These are phyloP conservation scores for Helarctos malayanus DNA, from an alignment of 2,797 vertebrate species.

Conservation along the genomic window DNA sequence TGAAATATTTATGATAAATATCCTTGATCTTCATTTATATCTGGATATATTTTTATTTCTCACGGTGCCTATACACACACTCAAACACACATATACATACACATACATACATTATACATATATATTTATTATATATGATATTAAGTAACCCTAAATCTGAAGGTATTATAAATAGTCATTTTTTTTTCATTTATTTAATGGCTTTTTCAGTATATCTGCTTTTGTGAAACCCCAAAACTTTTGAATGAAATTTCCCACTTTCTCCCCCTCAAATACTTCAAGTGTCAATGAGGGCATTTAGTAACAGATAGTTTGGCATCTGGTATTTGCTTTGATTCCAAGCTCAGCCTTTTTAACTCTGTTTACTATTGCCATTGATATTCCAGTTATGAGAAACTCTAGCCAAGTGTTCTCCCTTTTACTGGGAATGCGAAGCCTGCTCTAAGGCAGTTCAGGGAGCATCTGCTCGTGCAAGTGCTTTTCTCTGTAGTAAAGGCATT, in stretches of 20 bases:
- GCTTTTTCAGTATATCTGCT: background rate
- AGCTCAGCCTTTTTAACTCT: slow-evolving; percentile 66
- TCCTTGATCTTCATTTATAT: slow-evolving; percentile 52
- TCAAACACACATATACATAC: background rate
- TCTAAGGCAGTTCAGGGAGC: slow-evolving; percentile 11
- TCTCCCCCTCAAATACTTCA: slow-evolving; percentile 50
- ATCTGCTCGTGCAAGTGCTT: slow-evolving; percentile 9
- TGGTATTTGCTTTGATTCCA: slow-evolving; percentile 70
- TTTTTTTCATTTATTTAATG: slow-evolving; percentile 58
- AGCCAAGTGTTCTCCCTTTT: slow-evolving; percentile 53
- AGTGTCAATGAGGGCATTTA: slow-evolving; percentile 53
- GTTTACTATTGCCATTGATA: slow-evolving; percentile 63
- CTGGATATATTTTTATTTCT: slow-evolving; percentile 64
- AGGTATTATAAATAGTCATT: background rate
- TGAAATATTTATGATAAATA: slow-evolving; percentile 51
- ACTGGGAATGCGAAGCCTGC: slow-evolving; percentile 54
- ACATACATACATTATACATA: background rate
- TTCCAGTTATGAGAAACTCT: slow-evolving; percentile 68
- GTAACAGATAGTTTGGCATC: slow-evolving; percentile 59
- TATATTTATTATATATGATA: slow-evolving; percentile 50
- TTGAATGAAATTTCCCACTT: slow-evolving; percentile 29
- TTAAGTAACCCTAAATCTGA: slow-evolving; percentile 44
- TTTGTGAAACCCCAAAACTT: slow-evolving; percentile 62
- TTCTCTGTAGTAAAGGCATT: slow-evolving; percentile 4
- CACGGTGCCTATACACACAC: background rate